Evolutionary conservation across 2,888 invertebrate species (phyloP), one percentile per base, ranked within the genome.

Genomic region (Tuberolachnus salignus): DNA sequence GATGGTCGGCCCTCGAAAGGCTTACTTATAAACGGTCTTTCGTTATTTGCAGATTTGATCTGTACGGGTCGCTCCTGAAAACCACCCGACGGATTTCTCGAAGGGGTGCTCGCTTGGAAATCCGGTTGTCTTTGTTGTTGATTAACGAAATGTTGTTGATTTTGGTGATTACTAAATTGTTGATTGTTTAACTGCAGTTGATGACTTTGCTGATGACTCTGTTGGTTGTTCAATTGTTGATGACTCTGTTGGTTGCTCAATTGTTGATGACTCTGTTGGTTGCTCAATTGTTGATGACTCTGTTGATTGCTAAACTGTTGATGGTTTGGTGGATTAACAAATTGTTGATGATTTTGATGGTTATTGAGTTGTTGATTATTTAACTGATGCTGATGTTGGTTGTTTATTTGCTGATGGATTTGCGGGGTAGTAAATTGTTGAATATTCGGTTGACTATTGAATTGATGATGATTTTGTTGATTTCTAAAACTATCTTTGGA

Each of bases 291-390:
- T 63, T 73, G 73, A 16, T 23, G 44, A 44, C 21, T 70, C 42
- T 19, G 69, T 55, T 55, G 70, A 16, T 86, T 83, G 42, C 74
- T 71, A 13, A 61, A 64, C 11, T 80, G 75, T 51, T 66, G 61
- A 61, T 69, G 53, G 19, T 46, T 63, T 14, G 42, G 34, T n/a
- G n/a, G n/a, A n/a, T n/a, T n/a, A n/a, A n/a, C n/a, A n/a, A n/a
- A n/a, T 16, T 72, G 70, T 21, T 13, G 83, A 0, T 85, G 71
- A n/a, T 46, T 16, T 14, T 1, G 71, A 8, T 42, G 70, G 23
- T 57, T 70, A 10, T 8, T 19, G 1, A 51, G 19, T 19, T 67
- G 67, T 67, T 67, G 67, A 44, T 51, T 51, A 34, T 11, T 67
- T 11, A 67, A 67, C 19, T 67, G 67, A 19, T 67, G 67, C 42